phyloP scores from a whole-genome alignment of 2,888 invertebrate genomes.

The Latheticus oryzae region DNA sequence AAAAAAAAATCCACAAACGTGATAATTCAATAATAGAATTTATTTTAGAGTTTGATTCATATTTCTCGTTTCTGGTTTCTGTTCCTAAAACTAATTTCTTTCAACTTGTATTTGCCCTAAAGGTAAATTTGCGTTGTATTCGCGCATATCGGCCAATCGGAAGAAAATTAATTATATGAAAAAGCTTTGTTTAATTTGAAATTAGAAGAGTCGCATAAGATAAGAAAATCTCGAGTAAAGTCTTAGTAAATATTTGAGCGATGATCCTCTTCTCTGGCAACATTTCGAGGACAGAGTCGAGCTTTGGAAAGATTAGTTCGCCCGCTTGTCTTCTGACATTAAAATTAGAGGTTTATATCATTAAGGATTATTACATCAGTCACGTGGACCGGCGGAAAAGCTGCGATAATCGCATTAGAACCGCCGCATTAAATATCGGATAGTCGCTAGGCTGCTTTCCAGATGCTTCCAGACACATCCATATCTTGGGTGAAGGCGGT shows the following conservation, averaged over 20 bases:
- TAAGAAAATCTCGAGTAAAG: slow-evolving; percentile 45
- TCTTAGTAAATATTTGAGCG: slow-evolving; percentile 48
- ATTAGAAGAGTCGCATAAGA: slow-evolving; percentile 41
- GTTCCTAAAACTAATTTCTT: no score
- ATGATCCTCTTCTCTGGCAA: slow-evolving; percentile 41
- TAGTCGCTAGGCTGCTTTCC: slow-evolving; percentile 42
- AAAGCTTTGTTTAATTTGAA: slow-evolving; percentile 43
- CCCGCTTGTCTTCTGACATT: slow-evolving; percentile 49
- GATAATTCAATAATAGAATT: no score
- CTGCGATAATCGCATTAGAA: slow-evolving; percentile 52
- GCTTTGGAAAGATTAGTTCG: slow-evolving; percentile 46
- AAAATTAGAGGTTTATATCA: slow-evolving; percentile 52
- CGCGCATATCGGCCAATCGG: slow-evolving; percentile 18
- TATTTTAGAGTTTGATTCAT: no score
- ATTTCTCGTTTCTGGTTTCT: no score
- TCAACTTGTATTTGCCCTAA: no score
- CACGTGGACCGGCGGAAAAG: slow-evolving; percentile 49
- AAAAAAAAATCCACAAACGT: no score
- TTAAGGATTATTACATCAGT: slow-evolving; percentile 51
- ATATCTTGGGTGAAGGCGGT: slow-evolving; percentile 24
- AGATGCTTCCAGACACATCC: slow-evolving; percentile 34
- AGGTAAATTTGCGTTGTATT: slow-evolving; percentile 21
- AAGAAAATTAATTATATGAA: slow-evolving; percentile 41
- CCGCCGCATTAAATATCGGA: slow-evolving; percentile 54
- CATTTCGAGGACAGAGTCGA: slow-evolving; percentile 31